These are phyloP conservation scores for Phrynocephalus forsythii DNA, from an alignment of 2,797 vertebrate genomes.

Conservation along the genomic window DNA sequence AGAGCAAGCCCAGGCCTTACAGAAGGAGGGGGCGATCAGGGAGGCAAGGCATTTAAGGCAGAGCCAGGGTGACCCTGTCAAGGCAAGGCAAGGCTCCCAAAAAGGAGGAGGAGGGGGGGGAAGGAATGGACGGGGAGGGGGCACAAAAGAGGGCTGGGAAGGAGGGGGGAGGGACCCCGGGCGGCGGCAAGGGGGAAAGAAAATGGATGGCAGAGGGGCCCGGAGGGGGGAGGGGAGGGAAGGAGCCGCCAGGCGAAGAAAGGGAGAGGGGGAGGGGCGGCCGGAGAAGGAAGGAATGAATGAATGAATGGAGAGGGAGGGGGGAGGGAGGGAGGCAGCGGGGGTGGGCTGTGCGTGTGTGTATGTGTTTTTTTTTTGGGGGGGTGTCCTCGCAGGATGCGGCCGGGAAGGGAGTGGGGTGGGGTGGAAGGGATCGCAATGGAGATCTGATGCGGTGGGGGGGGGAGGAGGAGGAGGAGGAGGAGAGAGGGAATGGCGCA, in stretches of 20 bases:
- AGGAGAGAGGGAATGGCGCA: neutral
- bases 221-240: conserved; percentile 49
- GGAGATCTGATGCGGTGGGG: neutral
- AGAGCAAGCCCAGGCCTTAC: conserved; percentile 47
- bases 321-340: too few relatives aligned
- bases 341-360: conserved; percentile 10
- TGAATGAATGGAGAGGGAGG: neutral
- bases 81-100: too few relatives aligned
- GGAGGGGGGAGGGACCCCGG: neutral
- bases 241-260: conserved; percentile 20
- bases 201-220: conserved; percentile 47
- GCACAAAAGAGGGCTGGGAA: neutral
- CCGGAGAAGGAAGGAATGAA: neutral
- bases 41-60: too few relatives aligned
- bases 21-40: neutral
- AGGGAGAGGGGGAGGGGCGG: conserved; percentile 15
- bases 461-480: neutral
- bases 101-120: conserved; percentile 10
- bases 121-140: neutral
- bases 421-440: neutral
- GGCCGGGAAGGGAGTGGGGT: neutral
- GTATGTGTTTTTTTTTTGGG: too few relatives aligned
- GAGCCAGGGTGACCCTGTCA: too few relatives aligned
- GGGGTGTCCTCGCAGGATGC: neutral
- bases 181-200: neutral